phyloP scores from a whole-genome alignment of 2,797 vertebrate species.

The Sebastes aleutianus region DNA sequence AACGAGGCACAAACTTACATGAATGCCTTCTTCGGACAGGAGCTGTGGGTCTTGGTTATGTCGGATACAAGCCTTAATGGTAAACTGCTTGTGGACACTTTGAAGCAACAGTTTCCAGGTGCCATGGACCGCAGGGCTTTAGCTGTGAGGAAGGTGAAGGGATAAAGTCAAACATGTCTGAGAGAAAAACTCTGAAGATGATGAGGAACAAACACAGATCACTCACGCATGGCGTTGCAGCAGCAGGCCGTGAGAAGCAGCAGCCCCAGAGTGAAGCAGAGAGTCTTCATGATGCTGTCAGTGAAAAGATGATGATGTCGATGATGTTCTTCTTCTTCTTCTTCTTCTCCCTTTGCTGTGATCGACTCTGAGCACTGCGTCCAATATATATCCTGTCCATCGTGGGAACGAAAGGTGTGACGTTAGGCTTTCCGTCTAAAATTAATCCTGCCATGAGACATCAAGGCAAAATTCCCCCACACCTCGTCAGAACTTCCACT shows the following conservation, averaged over 20 bases:
- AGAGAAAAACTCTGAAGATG: background rate
- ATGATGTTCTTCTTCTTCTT: background rate
- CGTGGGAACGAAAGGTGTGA: background rate
- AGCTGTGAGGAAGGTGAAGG: constrained; percentile 12
- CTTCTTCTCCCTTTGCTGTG: background rate
- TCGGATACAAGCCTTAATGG: rapidly evolving
- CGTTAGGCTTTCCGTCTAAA: background rate
- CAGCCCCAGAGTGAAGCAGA: constrained; percentile 40
- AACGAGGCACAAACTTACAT: constrained; percentile 40
- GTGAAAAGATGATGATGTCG: background rate
- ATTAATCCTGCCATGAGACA: background rate
- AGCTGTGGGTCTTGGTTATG: background rate
- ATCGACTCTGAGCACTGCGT: rapidly evolving
- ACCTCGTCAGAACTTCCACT: background rate
- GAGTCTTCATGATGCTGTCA: constrained; percentile 45
- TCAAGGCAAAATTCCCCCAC: background rate
- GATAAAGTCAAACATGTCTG: background rate
- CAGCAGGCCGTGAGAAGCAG: constrained; percentile 17
- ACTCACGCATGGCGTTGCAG: constrained; percentile 52
- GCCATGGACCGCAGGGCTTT: rapidly evolving
- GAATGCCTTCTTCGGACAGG: constrained; percentile 3
- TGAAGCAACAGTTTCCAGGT: constrained; percentile 46
- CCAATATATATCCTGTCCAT: background rate
- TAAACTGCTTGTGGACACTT: rapidly evolving
- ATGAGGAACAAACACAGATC: background rate